phyloP scores from a whole-genome alignment of 2,888 invertebrate species.

The Carpatolechia fugitivella region DNA sequence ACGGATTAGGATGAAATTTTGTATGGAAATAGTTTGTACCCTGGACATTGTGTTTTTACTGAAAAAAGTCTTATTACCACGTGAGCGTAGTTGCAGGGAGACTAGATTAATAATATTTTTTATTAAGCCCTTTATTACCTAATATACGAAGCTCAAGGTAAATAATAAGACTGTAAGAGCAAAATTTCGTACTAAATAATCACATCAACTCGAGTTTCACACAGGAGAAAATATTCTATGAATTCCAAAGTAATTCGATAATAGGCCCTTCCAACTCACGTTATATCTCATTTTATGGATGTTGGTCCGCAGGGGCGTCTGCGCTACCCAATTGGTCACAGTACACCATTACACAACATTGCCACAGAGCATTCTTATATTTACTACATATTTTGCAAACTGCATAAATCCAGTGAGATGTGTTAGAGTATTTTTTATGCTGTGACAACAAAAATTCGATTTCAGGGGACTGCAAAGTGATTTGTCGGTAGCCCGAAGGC shows the following conservation, averaged over 20 bases:
- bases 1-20: no score
- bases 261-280: conserved; percentile 49
- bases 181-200: conserved; percentile 12
- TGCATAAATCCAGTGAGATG: background rate
- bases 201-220: conserved; percentile 33
- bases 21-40: no score
- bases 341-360: conserved; percentile 21
- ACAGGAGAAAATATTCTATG: conserved; percentile 61
- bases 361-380: background rate
- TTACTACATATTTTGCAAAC: background rate
- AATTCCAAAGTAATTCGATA: conserved; percentile 65
- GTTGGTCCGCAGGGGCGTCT: conserved; percentile 43
- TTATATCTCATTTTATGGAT: conserved; percentile 58
- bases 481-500: conserved; percentile 62
- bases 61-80: no score
- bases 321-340: conserved; percentile 43
- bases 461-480: conserved; percentile 54
- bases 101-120: no score
- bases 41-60: no score
- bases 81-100: no score
- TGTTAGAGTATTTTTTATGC: conserved; percentile 15
- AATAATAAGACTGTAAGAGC: no score
- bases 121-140: no score
- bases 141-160: no score
- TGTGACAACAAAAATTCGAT: conserved; percentile 27